A percentile compares a stretch with the other conserved stretches of the same genome.
These are phyloP conservation scores for Beaufortia kweichowensis DNA, from an alignment of 2,113 vertebrate species.

Conservation along the genomic window DNA sequence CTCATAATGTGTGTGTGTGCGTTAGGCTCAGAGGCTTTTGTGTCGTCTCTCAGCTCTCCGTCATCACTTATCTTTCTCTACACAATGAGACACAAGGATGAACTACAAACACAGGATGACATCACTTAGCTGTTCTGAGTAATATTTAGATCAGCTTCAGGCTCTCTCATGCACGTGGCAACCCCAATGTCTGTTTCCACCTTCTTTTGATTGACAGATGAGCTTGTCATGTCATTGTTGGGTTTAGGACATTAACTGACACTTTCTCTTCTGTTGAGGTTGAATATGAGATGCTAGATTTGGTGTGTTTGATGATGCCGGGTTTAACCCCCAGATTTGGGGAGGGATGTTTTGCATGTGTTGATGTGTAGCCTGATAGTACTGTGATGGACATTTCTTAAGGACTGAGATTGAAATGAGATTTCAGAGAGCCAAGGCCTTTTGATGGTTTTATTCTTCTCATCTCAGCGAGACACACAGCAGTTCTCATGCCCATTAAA, in stretches of 20 bases:
- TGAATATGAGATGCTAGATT: background rate
- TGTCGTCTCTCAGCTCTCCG: slow-evolving; percentile 17
- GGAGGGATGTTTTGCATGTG: slow-evolving; percentile 4
- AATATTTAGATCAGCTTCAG: background rate
- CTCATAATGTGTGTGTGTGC: slow-evolving; percentile 16
- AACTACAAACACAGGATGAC: slow-evolving; percentile 21
- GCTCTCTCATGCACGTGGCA: background rate
- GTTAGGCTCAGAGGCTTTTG: slow-evolving; percentile 8
- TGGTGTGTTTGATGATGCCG: background rate
- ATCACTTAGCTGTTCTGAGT: slow-evolving; percentile 21
- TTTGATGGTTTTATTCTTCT: too few species aligned
- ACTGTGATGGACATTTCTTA: too few species aligned
- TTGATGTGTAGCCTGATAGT: too few species aligned
- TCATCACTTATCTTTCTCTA: slow-evolving; percentile 30
- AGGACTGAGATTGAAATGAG: too few species aligned
- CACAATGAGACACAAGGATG: slow-evolving; percentile 33
- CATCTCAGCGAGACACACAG: too few species aligned
- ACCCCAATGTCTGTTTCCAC: slow-evolving; percentile 38
- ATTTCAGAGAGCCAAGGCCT: too few species aligned
- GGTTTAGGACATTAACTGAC: slow-evolving; percentile 15
- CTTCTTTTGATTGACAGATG: slow-evolving; percentile 40
- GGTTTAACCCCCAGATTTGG: background rate
- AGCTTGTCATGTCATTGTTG: slow-evolving; percentile 16
- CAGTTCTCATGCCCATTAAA: too few species aligned
- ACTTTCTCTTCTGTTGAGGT: background rate